phyloP scores from a whole-genome alignment of 92 coral and sea anemone species.

The Epizoanthus stellaris region DNA sequence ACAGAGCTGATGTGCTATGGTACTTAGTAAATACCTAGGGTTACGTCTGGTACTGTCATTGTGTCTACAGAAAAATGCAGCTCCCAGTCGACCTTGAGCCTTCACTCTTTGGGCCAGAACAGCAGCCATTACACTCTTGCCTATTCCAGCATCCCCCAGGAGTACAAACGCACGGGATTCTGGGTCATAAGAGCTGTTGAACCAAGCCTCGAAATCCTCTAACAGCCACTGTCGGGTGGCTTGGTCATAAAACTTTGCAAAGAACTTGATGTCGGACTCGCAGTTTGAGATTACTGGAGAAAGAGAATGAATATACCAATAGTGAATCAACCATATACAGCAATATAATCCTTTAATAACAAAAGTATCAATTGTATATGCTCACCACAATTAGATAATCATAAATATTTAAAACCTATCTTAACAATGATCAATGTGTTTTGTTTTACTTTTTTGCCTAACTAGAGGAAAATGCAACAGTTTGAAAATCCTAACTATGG shows the following conservation, averaged over 20 bases:
- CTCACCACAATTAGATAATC: too few relatives aligned
- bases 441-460: too few relatives aligned
- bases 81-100: slow-evolving; percentile 38
- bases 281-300: slow-evolving; percentile 38
- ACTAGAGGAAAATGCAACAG: too few relatives aligned
- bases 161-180: slow-evolving; percentile 61
- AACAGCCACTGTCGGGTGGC: slow-evolving; percentile 62
- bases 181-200: slow-evolving; percentile 24
- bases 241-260: slow-evolving; percentile 40
- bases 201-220: slow-evolving; percentile 50
- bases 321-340: too few relatives aligned
- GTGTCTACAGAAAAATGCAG: slow-evolving; percentile 62
- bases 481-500: too few relatives aligned
- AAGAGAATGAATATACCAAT: not conserved
- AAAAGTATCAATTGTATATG: too few relatives aligned
- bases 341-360: too few relatives aligned
- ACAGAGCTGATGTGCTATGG: slow-evolving; percentile 48
- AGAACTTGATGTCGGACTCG: slow-evolving; percentile 51
- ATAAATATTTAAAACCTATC: too few relatives aligned
- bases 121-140: slow-evolving; percentile 69
- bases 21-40: slow-evolving; percentile 62
- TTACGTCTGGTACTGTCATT: slow-evolving; percentile 53
- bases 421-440: too few relatives aligned
- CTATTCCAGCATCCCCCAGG: slow-evolving; percentile 68
- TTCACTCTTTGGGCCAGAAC: slow-evolving; percentile 46